Base-by-base conservation (phyloP, 2,113 vertebrate genomes). In the Otocyon megalotis region DNA sequence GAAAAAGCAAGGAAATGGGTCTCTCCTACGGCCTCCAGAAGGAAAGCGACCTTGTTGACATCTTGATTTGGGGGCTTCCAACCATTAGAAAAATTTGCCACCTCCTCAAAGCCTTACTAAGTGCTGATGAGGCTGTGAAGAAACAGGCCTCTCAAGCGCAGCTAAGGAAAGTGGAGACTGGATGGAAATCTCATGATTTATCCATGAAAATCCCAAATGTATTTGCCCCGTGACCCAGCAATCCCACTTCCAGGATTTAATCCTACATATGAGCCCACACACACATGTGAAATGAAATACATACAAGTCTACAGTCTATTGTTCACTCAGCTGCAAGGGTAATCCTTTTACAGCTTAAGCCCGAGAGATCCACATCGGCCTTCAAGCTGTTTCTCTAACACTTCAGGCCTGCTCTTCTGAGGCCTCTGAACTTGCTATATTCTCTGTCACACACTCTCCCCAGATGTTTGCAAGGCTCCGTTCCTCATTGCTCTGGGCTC, bases 201-300 rank as follows among this genome's bases (percentile, higher is more conserved):
- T 20, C 28, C 69, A 43, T 88, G 53, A 83, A 94, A 93, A 90
- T 93, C 43, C 60, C 32, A 94, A 96, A 77, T 37, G 28, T 58
- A 79, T 87, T 43, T 86, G 20, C 50, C 48, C 32, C 53, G 19
- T 17, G 76, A 60, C 15, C 43, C 19, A 60, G 79, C 26, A 80
- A 76, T 62, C 84, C 20, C 58, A 79, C 32, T 56, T 48, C 17
- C 28, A 82, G 53, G 62, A 94, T 77, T 96, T 60, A 86, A 28
- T 76, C 4, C 74, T 83, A 72, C 19, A 22, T 32, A 85, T 62
- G 72, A 79, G 48, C 5, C 20, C 48, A 67, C 2, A 53, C 43
- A 63, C 43, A 63, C 65, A 56, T 6, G 14, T 56, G 53, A 95
- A 82, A 63, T 56, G 32, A 90, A 92, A 77, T 48, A 63, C 16